Percentiles rank a stretch among this genome's conserved stretches.
These are phyloP conservation scores for Tribolium castaneum DNA, from an alignment of 1,140 invertebrate species.

Conservation along the genomic window DNA sequence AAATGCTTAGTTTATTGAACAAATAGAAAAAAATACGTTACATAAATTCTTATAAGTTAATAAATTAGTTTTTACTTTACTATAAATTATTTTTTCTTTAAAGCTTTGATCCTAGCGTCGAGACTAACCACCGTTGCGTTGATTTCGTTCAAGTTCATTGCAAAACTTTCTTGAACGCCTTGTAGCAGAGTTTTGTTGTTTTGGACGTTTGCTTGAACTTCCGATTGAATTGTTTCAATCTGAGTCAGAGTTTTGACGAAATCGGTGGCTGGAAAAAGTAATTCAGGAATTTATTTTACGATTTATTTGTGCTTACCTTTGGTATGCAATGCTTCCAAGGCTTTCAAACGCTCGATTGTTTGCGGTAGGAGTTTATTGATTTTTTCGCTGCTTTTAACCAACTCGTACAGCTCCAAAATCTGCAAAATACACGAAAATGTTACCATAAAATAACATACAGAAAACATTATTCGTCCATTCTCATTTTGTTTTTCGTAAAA, in stretches of 20 bases:
- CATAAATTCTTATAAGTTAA: background rate
- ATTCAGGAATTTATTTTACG: background rate
- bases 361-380: conserved; percentile 81
- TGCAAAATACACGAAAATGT: conserved; percentile 60
- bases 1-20: conserved; percentile 23
- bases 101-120: conserved; percentile 76
- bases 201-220: conserved; percentile 77
- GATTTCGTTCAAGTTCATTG: conserved; percentile 78
- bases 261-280: conserved; percentile 79
- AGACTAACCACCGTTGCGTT: conserved; percentile 80
- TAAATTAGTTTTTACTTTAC: background rate
- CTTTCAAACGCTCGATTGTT: conserved; percentile 84
- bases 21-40: conserved; percentile 27
- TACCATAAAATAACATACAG: background rate
- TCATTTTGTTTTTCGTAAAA: no score
- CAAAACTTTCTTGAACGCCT: conserved; percentile 83
- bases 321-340: conserved; percentile 87
- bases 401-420: conserved; percentile 87
- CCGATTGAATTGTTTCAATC: conserved; percentile 83
- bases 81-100: conserved; percentile 63
- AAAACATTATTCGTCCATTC: background rate
- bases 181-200: conserved; percentile 83
- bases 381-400: conserved; percentile 85
- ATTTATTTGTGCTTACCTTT: conserved; percentile 74
- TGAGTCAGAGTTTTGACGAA: conserved; percentile 87